A percentile compares a stretch with the other conserved stretches of the same genome.
Evolutionary conservation across 1,140 invertebrate genomes (phyloP).

Genomic region (Pseudomyrmex gracilis): DNA sequence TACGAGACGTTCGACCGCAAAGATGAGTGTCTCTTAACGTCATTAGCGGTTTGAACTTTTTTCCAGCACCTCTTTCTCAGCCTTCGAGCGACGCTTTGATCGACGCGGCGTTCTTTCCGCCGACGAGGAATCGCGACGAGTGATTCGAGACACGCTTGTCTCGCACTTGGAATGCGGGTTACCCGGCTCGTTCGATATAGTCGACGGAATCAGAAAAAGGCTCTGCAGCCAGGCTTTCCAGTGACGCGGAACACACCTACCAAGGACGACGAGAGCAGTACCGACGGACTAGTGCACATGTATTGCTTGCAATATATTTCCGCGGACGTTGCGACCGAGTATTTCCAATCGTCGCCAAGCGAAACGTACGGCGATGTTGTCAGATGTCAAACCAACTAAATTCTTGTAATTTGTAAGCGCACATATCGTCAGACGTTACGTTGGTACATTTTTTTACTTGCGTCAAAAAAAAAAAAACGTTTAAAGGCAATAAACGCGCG

Average conservation of each 20-base stretch:
- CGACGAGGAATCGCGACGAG: constrained; percentile 61
- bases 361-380: neutral
- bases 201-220: constrained; percentile 66
- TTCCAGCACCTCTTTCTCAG: constrained; percentile 21
- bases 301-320: neutral
- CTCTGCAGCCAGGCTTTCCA: constrained; percentile 29
- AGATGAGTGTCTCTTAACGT: constrained; percentile 69
- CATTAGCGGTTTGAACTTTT: constrained; percentile 66
- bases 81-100: constrained; percentile 37
- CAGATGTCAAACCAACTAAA: too few relatives aligned
- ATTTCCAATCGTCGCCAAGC: neutral
- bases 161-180: constrained; percentile 69
- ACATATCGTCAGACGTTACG: too few relatives aligned
- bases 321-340: neutral
- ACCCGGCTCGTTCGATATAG: constrained; percentile 68
- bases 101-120: constrained; percentile 48
- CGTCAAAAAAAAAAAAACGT: neutral
- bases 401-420: too few relatives aligned
- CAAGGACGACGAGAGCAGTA: constrained; percentile 36
- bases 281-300: neutral
- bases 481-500: neutral
- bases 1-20: constrained; percentile 60
- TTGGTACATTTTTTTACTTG: too few relatives aligned
- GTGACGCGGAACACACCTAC: constrained; percentile 57
- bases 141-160: constrained; percentile 69